Evolutionary conservation across 2,113 vertebrate genomes (phyloP), one percentile per base, ranked within the genome.

Genomic region (Chitala chitala): DNA sequence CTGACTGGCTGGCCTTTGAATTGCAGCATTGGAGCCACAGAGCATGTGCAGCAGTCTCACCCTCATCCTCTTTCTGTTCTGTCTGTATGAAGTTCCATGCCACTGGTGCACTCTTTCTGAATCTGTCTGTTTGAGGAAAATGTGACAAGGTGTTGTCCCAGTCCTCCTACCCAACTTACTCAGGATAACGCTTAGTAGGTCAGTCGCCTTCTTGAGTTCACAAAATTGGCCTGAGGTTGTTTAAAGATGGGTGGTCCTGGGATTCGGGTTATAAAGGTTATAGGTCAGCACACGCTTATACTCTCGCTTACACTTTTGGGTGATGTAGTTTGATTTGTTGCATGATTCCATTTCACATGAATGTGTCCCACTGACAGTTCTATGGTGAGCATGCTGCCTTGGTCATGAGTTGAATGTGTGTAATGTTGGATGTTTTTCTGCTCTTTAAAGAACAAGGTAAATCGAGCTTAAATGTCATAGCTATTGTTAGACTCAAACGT

Each of bases 41-140:
- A n/a, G n/a, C n/a, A n/a, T n/a, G n/a, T n/a, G n/a, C n/a, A n/a
- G n/a, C n/a, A n/a, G n/a, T n/a, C n/a, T n/a, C n/a, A n/a, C n/a
- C n/a, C n/a, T n/a, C n/a, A n/a, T n/a, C 33, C 10, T 26, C 17
- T 33, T 0, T 36, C 20, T 63, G 10, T 63, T 63, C 33, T 38
- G 12, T 20, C 20, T 36, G 33, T 17, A 63, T 20, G n/a, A 63
- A 6, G 31, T 63, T 20, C 59, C 31, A 36, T 29, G n/a, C 15
- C 59, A 17, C 38, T 33, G 38, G 31, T 63, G 44, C 12, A 38
- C 33, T 15, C 59, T 63, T 3, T 63, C 33, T 26, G 13, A 58
- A n/a, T n/a, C 55, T 63, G 33, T 36, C 17, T 63, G 59, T 63
- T n/a, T 63, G 59, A 38, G 20, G 59, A 63, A 66, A 9, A n/a